Evolutionary conservation across 2,888 invertebrate genomes (phyloP).

Genomic region (Mycalesis mineus): DNA sequence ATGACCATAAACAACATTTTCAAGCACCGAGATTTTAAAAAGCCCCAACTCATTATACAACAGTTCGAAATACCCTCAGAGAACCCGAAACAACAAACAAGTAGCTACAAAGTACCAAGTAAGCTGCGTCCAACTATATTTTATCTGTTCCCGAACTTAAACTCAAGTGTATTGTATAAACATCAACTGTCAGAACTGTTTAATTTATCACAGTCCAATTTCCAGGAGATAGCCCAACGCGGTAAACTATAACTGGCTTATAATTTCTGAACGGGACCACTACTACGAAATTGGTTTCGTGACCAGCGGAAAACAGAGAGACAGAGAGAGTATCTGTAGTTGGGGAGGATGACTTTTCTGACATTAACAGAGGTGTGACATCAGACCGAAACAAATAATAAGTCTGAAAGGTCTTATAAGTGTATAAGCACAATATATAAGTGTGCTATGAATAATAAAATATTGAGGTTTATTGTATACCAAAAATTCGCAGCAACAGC

Average conservation of each 20-base stretch:
- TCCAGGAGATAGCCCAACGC: slow-evolving; percentile 23
- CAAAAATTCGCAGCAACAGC: too few relatives aligned
- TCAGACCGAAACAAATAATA: too few relatives aligned
- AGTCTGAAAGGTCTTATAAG: too few relatives aligned
- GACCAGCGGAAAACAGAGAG: not conserved
- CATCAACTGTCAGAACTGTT: slow-evolving; percentile 28
- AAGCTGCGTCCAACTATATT: slow-evolving; percentile 20
- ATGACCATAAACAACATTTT: not conserved
- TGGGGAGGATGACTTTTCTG: not conserved
- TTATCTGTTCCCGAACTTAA: slow-evolving; percentile 28
- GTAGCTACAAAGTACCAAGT: slow-evolving; percentile 1
- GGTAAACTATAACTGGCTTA: slow-evolving; percentile 48
- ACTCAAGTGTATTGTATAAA: slow-evolving; percentile 28
- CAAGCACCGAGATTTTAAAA: not conserved
- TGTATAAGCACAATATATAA: too few relatives aligned
- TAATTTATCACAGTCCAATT: slow-evolving; percentile 33
- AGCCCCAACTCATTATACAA: slow-evolving; percentile 2
- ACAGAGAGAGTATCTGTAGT: not conserved
- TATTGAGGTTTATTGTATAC: too few relatives aligned
- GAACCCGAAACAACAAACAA: slow-evolving; percentile 3
- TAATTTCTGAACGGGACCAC: slow-evolving; percentile 48
- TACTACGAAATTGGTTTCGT: slow-evolving; percentile 13
- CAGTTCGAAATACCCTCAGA: not conserved
- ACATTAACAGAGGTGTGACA: not conserved
- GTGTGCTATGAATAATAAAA: too few relatives aligned